Conservation (phyloP, 2,797 vertebrate genomes). For the Periophthalmus magnuspinnatus region DNA sequence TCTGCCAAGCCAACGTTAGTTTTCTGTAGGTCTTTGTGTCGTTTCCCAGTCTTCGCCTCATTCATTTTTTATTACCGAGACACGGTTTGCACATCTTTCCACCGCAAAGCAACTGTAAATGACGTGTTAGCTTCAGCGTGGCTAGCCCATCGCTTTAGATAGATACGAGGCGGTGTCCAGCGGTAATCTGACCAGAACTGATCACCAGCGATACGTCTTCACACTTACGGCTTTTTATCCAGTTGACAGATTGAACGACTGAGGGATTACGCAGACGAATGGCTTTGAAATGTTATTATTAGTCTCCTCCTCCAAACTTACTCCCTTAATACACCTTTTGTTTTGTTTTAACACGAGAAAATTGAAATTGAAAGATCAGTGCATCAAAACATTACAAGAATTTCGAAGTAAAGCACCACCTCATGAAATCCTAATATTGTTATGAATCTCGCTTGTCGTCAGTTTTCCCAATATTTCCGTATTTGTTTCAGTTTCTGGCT, state of each 20-base stretch:
- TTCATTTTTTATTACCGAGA: neutral
- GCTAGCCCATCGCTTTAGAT: too few species aligned
- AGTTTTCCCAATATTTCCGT: neutral
- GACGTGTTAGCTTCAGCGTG: too few species aligned
- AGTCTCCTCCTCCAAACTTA: neutral
- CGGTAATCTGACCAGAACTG: too few species aligned
- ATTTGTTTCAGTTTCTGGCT: neutral
- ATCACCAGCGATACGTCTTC: too few species aligned
- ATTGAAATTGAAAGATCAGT: neutral
- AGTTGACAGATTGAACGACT: too few species aligned
- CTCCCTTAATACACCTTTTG: neutral
- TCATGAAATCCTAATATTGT: conserved; percentile 2
- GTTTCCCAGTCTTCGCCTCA: conserved; percentile 22
- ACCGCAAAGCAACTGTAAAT: too few species aligned
- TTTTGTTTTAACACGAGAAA: neutral
- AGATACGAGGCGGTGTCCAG: too few species aligned
- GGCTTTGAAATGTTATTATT: too few species aligned
- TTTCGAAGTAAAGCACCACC: neutral
- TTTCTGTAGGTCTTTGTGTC: conserved; percentile 42
- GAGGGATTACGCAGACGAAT: too few species aligned
- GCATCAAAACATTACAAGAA: neutral
- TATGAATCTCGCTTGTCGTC: neutral
- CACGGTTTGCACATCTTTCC: too few species aligned
- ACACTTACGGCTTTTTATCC: too few species aligned
- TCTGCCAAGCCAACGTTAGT: conserved; percentile 31